Evolutionary conservation across 2,797 vertebrate species (phyloP).

Genomic region (Graptemys geographica): DNA sequence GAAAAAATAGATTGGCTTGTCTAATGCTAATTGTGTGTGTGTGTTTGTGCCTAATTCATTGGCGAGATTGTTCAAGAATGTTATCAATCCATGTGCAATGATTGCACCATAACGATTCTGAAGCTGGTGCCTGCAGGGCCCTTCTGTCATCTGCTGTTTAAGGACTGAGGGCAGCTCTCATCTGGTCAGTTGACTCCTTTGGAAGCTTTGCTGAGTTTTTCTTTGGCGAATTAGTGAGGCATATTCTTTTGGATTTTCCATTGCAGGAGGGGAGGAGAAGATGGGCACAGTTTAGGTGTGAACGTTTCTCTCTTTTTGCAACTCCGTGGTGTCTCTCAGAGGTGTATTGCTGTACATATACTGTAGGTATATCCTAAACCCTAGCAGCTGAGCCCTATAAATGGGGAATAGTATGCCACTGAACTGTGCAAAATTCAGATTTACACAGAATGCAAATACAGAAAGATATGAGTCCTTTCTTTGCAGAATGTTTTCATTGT

Average conservation of each 20-base stretch:
- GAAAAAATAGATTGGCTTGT: fast-evolving
- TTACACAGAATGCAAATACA: neutral
- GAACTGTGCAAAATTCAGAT: neutral
- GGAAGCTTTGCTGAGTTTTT: neutral
- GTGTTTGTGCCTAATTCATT: neutral
- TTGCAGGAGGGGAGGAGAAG: fast-evolving
- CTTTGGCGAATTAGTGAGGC: neutral
- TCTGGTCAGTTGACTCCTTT: neutral
- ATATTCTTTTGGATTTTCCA: neutral
- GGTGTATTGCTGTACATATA: neutral
- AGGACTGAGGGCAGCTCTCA: neutral
- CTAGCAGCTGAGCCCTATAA: neutral
- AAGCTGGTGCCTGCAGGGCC: neutral
- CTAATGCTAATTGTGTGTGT: neutral
- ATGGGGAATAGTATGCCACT: neutral
- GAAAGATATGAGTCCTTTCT: neutral
- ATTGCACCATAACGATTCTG: neutral
- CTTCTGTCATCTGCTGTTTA: neutral
- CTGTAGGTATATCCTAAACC: neutral
- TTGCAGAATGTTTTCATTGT: neutral
- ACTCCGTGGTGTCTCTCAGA: neutral
- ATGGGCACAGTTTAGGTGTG: neutral
- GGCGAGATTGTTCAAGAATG: neutral
- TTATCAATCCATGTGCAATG: fast-evolving
- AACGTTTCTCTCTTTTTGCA: neutral